phyloP scores from a whole-genome alignment of 53 echinoderm and acorn worm genomes.

The Echinometra lucunter region DNA sequence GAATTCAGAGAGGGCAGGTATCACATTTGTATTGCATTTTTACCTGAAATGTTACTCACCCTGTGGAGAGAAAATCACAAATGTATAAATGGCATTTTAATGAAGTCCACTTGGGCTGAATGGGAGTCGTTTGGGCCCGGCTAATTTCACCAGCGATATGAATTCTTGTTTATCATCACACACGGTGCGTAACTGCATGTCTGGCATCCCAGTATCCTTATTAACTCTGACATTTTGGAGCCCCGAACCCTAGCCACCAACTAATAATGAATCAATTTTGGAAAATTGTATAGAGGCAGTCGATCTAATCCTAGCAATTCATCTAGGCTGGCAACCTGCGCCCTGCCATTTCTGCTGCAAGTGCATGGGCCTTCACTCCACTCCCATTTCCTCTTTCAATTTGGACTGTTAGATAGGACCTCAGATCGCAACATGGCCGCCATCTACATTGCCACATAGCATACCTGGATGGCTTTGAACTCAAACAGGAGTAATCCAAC shows the following conservation, averaged over 20 bases:
- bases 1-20: not conserved
- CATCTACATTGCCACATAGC: not conserved
- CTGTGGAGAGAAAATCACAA: constrained; percentile 27
- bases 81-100: constrained; percentile 38
- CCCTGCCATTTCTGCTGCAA: constrained; percentile 35
- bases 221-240: constrained; percentile 66
- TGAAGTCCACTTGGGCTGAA: constrained; percentile 44
- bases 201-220: constrained; percentile 46
- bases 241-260: constrained; percentile 63
- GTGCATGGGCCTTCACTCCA: constrained; percentile 46
- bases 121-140: constrained; percentile 2
- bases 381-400: constrained; percentile 55
- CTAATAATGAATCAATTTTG: constrained; percentile 71
- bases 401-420: constrained; percentile 34
- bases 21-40: not conserved
- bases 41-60: constrained; percentile 1
- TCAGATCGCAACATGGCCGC: constrained; percentile 32
- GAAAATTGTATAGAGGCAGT: constrained; percentile 62
- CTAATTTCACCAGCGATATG: constrained; percentile 18
- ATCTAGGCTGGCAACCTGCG: not conserved
- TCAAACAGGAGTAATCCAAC: not conserved
- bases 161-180: constrained; percentile 51
- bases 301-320: constrained; percentile 65
- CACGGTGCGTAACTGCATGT: constrained; percentile 49
- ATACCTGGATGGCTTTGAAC: not conserved